These are phyloP conservation scores for Rhorus exstirpatorius DNA, from an alignment of 2,888 invertebrate species.

Conservation along the genomic window DNA sequence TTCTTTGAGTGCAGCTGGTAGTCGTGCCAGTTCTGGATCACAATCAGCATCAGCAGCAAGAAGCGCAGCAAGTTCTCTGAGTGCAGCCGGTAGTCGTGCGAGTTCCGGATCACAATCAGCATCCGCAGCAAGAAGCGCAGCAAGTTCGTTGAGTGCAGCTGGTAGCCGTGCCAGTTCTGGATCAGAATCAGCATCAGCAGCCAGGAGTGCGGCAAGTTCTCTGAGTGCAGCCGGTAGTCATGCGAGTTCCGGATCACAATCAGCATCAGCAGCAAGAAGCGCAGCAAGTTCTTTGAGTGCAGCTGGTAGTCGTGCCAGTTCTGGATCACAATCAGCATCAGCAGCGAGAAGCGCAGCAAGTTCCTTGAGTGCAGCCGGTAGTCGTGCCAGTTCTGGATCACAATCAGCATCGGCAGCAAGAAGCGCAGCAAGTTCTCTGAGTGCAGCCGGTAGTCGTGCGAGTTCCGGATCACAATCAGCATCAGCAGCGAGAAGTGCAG, in stretches of 20 bases:
- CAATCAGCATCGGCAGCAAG: neutral
- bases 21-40: neutral
- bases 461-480: neutral
- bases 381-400: neutral
- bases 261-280: neutral
- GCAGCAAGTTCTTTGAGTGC: neutral
- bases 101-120: too few relatives aligned
- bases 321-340: too few relatives aligned
- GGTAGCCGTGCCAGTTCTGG: neutral
- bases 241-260: neutral
- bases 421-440: neutral
- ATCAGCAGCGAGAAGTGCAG: neutral
- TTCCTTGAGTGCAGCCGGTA: neutral
- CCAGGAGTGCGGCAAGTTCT: neutral
- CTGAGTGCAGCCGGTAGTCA: neutral
- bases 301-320: neutral
- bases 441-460: neutral
- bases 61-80: neutral
- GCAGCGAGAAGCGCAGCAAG: too few relatives aligned
- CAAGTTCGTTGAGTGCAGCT: too few relatives aligned
- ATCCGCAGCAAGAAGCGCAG: neutral
- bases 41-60: neutral
- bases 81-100: neutral
- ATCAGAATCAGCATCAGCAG: neutral
- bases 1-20: neutral